Base-by-base conservation (phyloP, 2,797 vertebrate genomes). In the Pseudochaenichthys georgianus region DNA sequence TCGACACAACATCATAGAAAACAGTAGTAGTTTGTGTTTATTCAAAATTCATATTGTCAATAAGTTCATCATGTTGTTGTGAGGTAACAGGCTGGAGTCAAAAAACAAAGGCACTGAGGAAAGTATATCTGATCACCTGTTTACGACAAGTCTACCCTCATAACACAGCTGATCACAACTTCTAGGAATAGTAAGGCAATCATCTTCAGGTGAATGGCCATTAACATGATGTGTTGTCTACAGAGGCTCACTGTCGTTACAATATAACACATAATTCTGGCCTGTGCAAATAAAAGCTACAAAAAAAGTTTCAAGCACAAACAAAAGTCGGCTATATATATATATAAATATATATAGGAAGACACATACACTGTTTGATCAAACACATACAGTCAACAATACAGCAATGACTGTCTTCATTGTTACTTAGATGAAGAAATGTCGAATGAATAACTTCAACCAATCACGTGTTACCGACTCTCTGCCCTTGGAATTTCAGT, bases 331-430 rank as follows among this genome's bases (percentile, higher is more conserved):
- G 28, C 28, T 28, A 28, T 28, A 28, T 28, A 4, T 28, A 28
- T 28, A 28, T 28, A 28, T 28, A 28, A 4, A 28, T 28, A 28
- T 28, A 28, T 60, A 57, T 23, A 46, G 23, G 61, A 16, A 82
- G 81, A 47, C 60, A 81, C 78, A 57, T 77, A 17, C 47, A 52
- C 5, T 9, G 28, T 64, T 23, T 55, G 13, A 31, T 46, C 19
- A 51, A 51, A 72, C 28, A 28, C 28, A 28, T 28, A 28, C 23
- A 28, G 28, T 28, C 28, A 28, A 28, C 3, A 28, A 28, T 28
- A 28, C 28, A 28, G 4, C 28, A 28, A 28, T 28, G 28, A 28
- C 28, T 28, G 28, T 28, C 28, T 28, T 28, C 28, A 28, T 28
- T 28, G 28, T 28, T 28, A 5, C 28, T 28, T 28, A 4, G 4